Conservation (phyloP, 2,797 vertebrate genomes). For the Chaetodon trifasciatus region DNA sequence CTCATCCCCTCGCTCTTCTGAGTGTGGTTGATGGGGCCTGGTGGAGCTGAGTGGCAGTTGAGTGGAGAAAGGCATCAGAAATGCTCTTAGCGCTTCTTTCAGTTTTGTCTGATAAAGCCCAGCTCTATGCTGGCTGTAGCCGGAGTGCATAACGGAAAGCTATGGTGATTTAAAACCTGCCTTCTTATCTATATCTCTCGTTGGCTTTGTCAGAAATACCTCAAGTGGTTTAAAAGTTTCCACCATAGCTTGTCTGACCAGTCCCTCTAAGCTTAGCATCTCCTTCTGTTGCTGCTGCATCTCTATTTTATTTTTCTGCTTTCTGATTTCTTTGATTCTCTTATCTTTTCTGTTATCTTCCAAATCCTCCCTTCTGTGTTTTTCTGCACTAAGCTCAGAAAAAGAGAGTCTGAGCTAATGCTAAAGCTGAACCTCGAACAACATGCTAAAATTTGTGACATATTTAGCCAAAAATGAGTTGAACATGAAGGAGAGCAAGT, state of each 20-base stretch:
- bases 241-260: neutral
- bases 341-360: neutral
- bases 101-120: constrained; percentile 42
- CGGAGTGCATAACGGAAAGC: constrained; percentile 28
- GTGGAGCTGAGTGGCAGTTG: constrained; percentile 52
- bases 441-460: neutral
- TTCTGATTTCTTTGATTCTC: neutral
- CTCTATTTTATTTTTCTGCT: neutral
- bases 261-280: neutral
- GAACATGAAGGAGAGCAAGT: neutral
- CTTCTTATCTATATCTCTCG: neutral
- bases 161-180: constrained; percentile 22
- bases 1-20: constrained; percentile 30
- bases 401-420: neutral
- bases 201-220: constrained; percentile 21
- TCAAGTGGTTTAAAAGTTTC: constrained; percentile 17
- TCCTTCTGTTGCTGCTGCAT: neutral
- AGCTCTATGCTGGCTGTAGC: constrained; percentile 9
- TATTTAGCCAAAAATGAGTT: neutral
- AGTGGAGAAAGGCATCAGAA: constrained; percentile 36
- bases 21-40: constrained; percentile 50
- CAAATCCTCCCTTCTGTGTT: neutral
- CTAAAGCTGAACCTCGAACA: neutral
- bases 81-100: constrained; percentile 59
- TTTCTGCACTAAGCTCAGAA: neutral